Conservation (phyloP, 1,140 invertebrate genomes). For the Cephus cinctus region DNA sequence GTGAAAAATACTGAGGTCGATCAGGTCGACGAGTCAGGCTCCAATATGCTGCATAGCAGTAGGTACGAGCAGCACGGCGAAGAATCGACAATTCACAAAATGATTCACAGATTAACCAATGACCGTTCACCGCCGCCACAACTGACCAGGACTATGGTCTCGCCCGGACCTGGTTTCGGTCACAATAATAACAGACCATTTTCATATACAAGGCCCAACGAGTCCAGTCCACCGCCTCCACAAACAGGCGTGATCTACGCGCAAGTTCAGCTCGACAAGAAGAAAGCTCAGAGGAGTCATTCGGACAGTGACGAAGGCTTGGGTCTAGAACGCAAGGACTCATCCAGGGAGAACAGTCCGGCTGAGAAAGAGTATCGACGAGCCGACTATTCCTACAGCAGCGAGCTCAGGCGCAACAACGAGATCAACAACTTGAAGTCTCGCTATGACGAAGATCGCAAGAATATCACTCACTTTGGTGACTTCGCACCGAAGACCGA, state of each 20-base stretch:
- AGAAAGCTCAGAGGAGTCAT: constrained; percentile 55
- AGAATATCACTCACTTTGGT: constrained; percentile 27
- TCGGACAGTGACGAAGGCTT: constrained; percentile 77
- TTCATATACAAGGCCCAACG: constrained; percentile 67
- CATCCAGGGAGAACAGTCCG: constrained; percentile 50
- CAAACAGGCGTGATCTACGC: constrained; percentile 67
- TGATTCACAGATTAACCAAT: constrained; percentile 48
- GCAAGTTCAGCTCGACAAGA: constrained; percentile 67
- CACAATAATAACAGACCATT: constrained; percentile 75
- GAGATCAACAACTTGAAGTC: constrained; percentile 47
- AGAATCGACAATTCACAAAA: constrained; percentile 48
- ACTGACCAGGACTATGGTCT: constrained; percentile 59
- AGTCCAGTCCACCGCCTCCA: constrained; percentile 26
- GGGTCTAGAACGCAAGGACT: constrained; percentile 64
- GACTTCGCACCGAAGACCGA: constrained; percentile 26
- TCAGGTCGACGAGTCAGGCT: constrained; percentile 28
- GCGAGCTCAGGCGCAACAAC: constrained; percentile 41
- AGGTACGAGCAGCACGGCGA: constrained; percentile 40
- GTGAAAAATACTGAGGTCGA: constrained; percentile 24
- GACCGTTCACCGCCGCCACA: constrained; percentile 64
- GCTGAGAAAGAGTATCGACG: constrained; percentile 48
- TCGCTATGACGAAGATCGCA: constrained; percentile 34
- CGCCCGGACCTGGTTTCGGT: constrained; percentile 59
- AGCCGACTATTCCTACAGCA: constrained; percentile 40
- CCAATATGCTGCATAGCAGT: constrained; percentile 46